These are phyloP conservation scores for Drosophila suboccidentalis DNA, from an alignment of 2,888 invertebrate genomes.

Conservation along the genomic window DNA sequence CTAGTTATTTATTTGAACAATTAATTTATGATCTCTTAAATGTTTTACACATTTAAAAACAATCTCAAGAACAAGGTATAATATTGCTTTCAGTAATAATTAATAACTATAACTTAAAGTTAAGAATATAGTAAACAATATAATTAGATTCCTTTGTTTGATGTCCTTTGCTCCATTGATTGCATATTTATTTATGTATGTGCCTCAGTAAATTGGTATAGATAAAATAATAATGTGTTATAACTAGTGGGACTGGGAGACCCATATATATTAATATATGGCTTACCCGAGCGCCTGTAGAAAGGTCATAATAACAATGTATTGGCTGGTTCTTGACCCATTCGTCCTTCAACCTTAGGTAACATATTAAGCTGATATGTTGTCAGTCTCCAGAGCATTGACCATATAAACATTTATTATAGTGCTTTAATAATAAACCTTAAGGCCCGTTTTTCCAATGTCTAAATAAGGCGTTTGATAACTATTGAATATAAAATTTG, in stretches of 20 bases:
- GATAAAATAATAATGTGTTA: neutral
- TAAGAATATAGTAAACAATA: neutral
- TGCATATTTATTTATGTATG: neutral
- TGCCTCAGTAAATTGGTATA: neutral
- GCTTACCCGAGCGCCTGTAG: neutral
- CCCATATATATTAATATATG: neutral
- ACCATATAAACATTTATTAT: neutral
- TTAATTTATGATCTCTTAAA: neutral
- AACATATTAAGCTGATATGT: neutral
- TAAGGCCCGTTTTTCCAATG: too few species aligned
- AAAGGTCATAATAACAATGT: slow-evolving; percentile 1
- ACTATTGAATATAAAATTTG: too few species aligned
- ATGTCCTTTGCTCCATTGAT: neutral
- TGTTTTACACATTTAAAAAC: neutral
- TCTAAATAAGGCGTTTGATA: too few species aligned
- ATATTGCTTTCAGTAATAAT: neutral
- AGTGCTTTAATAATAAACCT: neutral
- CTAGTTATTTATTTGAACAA: neutral
- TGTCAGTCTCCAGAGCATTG: neutral
- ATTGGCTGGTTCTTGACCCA: neutral
- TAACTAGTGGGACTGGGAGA: neutral
- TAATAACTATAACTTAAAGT: neutral
- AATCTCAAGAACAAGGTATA: neutral
- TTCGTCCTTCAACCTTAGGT: neutral
- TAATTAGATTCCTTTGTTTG: neutral